Evolutionary conservation across 2,888 invertebrate genomes (phyloP).

Genomic region (Suillia variegata): DNA sequence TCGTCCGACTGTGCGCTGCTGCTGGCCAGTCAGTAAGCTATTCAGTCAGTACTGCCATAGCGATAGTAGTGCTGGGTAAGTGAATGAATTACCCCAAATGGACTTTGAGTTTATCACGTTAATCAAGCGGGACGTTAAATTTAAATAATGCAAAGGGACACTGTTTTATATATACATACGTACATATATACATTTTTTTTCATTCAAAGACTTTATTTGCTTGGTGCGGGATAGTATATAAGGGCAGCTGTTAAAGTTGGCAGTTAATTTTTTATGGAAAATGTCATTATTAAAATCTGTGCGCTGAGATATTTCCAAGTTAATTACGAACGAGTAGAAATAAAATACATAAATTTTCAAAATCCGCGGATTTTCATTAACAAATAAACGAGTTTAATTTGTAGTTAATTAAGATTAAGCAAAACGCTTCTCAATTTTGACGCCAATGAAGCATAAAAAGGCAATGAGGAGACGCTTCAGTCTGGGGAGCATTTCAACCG

Average conservation of each 20-base stretch:
- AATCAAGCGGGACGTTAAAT: constrained; percentile 12
- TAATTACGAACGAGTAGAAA: background rate
- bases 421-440: background rate
- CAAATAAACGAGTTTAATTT: background rate
- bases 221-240: too few relatives aligned
- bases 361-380: too few relatives aligned
- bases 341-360: background rate
- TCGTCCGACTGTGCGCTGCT: too few relatives aligned
- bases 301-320: too few relatives aligned
- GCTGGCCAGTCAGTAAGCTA: too few relatives aligned
- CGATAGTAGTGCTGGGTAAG: too few relatives aligned
- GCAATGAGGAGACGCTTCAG: background rate
- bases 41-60: too few relatives aligned
- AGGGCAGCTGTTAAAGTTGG: background rate
- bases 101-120: constrained; percentile 6
- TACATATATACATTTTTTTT: too few relatives aligned
- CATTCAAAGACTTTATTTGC: too few relatives aligned
- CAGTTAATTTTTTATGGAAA: background rate
- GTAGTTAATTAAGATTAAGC: background rate
- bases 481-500: background rate
- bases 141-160: constrained; percentile 8
- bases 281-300: too few relatives aligned
- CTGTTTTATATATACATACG: too few relatives aligned
- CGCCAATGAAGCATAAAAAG: constrained; percentile 17
- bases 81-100: background rate